Conservation (phyloP, 2,797 vertebrate genomes). For the Natrix natrix region DNA sequence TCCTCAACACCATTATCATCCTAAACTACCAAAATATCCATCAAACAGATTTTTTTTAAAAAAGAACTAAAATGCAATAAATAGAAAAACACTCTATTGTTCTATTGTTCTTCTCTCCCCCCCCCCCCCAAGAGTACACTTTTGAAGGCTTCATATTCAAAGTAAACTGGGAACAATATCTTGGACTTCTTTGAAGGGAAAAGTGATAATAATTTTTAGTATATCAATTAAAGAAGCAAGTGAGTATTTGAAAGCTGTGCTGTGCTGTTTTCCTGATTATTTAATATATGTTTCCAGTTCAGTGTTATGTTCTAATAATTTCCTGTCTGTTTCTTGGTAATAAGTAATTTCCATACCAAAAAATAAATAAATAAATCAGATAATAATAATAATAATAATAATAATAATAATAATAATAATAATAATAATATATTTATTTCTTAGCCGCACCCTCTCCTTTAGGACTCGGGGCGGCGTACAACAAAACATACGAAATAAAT, state of each 20-base stretch:
- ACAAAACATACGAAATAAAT: too few species aligned
- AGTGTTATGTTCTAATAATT: slow-evolving; percentile 14
- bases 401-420: too few species aligned
- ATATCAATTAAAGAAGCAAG: slow-evolving; percentile 12
- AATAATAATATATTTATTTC: too few species aligned
- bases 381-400: too few species aligned
- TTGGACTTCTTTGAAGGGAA: not conserved
- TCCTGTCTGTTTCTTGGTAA: slow-evolving; percentile 26
- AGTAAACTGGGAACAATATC: slow-evolving; percentile 1
- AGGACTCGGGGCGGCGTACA: too few species aligned
- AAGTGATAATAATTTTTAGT: not conserved
- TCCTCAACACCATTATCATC: not conserved
- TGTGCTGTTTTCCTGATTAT: not conserved
- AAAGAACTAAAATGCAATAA: not conserved
- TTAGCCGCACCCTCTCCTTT: too few species aligned
- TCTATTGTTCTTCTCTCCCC: not conserved
- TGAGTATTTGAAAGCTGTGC: not conserved
- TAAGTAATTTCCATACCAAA: slow-evolving; percentile 5
- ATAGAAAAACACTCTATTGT: not conserved
- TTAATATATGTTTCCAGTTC: not conserved
- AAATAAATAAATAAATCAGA: not conserved
- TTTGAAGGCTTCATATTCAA: not conserved
- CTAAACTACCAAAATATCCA: slow-evolving; percentile 1
- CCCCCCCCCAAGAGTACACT: not conserved
- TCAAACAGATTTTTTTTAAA: slow-evolving; percentile 5